Percentiles rank a stretch among this genome's conserved stretches.
These are phyloP conservation scores for Noctua pronuba DNA, from an alignment of 2,888 invertebrate species.

Conservation along the genomic window DNA sequence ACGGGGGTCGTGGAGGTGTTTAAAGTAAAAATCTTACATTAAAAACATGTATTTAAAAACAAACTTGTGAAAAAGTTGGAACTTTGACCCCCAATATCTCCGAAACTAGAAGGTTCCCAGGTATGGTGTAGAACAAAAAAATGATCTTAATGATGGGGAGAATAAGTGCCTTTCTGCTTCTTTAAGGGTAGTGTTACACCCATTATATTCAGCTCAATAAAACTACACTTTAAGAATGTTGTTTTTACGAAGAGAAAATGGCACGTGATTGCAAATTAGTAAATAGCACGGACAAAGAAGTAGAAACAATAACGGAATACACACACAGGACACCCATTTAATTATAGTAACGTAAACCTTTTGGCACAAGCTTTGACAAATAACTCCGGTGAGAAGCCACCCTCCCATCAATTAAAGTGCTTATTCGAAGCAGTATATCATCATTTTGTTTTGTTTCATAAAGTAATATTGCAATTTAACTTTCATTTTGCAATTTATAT, in stretches of 20 bases:
- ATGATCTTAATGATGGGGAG: too few species aligned
- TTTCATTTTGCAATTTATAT: slow-evolving; percentile 65
- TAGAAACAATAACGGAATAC: neutral
- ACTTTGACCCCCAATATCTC: too few species aligned
- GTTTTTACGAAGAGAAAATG: neutral
- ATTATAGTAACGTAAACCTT: slow-evolving; percentile 37
- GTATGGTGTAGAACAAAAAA: too few species aligned
- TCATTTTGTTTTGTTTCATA: slow-evolving; percentile 61
- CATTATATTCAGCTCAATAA: neutral
- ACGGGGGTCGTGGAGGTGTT: too few species aligned
- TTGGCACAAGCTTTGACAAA: slow-evolving; percentile 51
- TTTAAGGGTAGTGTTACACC: too few species aligned
- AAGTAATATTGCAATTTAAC: slow-evolving; percentile 67
- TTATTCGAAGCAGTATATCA: slow-evolving; percentile 48
- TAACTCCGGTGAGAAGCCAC: slow-evolving; percentile 31
- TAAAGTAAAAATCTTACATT: too few species aligned
- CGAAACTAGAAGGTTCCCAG: too few species aligned
- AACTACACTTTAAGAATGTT: neutral
- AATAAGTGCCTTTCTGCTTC: too few species aligned
- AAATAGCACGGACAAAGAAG: neutral
- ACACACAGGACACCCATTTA: slow-evolving; percentile 5
- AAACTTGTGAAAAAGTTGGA: too few species aligned
- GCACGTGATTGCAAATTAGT: neutral
- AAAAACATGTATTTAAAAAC: too few species aligned
- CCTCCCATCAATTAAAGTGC: slow-evolving; percentile 49